Base-by-base conservation (phyloP, 2,797 vertebrate genomes). In the Lerista edwardsae region DNA sequence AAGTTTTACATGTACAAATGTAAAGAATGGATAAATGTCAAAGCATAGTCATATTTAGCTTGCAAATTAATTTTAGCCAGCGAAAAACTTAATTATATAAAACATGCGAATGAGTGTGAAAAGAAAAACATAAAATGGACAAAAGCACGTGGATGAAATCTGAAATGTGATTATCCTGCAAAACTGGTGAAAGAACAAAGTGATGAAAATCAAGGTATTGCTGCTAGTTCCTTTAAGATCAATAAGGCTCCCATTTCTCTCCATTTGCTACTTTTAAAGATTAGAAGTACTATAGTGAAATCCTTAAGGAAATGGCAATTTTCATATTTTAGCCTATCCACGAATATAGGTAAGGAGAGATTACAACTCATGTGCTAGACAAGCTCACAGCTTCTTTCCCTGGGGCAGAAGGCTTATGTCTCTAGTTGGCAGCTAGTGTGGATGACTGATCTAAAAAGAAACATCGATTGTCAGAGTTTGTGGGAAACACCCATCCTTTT, bases 381-480 rank as follows among this genome's bases (percentile, higher is more conserved):
- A 12, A 1, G 0, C 1, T 41, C 41, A 79, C 25, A 90, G 71
- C 34, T 69, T 5, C 34, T 23, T 0, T 0, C 41, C 86, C 65
- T 84, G 51, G 75, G 57, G 71, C 81, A 85, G 77, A 47, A n/a
- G 1, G 14, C 29, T 84, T 83, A 76, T 68, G 19, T 74, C 5
- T 29, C 84, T 83, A 76, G 39, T 83, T 83, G 75, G 25, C 2
- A 88, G 12, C 62, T 85, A 75, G 68, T 29, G 73, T 75, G 73
- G n/a, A 79, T 55, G 87, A 55, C 14, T 34, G 39, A 0, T 31
- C 72, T 71, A 84, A 71, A 55, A 75, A 90, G 15, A 84, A 12
- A 25, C 59, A 77, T 23, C 84, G 84, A 83, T 2, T 87, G 67
- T 72, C 84, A 92, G 55, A 39, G 68, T 39, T 75, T 1, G 8